Base-by-base conservation (phyloP, 2,888 invertebrate genomes). In the Omphaloscelis lunosa region DNA sequence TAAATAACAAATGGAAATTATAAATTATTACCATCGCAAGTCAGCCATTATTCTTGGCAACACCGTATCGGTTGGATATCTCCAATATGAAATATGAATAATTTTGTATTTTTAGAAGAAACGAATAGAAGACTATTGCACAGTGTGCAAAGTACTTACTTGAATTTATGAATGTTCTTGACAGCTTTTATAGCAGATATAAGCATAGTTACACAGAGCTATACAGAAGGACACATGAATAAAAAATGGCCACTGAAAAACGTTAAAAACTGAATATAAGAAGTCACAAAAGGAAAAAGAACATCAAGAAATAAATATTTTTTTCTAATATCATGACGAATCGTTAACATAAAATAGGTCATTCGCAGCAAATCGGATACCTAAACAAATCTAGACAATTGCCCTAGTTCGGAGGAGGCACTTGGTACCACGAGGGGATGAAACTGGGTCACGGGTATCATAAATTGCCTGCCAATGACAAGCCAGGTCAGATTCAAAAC, bases 401-500 rank as follows among this genome's bases (percentile, higher is more conserved):
- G 83, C 48, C 69, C 65, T 62, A 68, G 78, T 77, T 75, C 65
- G 53, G 77, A 85, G 75, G 70, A 79, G 68, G 67, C 80, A 87
- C 80, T 84, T 78, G 73, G 68, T 68, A 75, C 68, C 17, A 41
- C 62, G 83, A 80, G 86, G 87, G 87, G 89, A 81, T 86, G 81
- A 75, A 88, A 77, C 80, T 89, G 20, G 89, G 88, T 88, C 88
- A 88, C 59, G 80, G 83, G 75, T 72, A 75, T 75, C 79, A 82
- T 83, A 88, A 88, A 89, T 86, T 87, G 83, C 70, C 67, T 79
- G 71, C 79, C 76, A 83, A 82, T 89, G 86, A 87, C 88, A 89
- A 73, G 77, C 41, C 80, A 78, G 86, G 86, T 85, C 81, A 59
- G 27, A 59, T 69, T 70, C 39, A 83, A 75, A 85, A 79, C 75